Conservation (phyloP, 1,140 invertebrate species). For the Pogonus chalceus region DNA sequence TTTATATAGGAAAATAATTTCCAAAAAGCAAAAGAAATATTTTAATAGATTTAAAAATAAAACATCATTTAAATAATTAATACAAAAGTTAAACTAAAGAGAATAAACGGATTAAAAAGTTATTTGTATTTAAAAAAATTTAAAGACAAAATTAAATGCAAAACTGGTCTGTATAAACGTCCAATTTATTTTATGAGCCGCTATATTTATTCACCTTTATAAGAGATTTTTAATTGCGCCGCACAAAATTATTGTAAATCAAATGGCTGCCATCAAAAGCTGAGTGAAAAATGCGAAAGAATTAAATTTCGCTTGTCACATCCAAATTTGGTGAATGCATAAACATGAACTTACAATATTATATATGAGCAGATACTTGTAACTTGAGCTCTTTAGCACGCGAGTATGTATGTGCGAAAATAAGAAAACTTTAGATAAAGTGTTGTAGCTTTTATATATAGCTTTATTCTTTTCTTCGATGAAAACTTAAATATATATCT, state of each 20-base stretch:
- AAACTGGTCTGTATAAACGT: not conserved
- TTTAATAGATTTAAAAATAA: too few relatives aligned
- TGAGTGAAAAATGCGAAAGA: not conserved
- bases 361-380: not conserved
- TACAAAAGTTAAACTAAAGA: too few relatives aligned
- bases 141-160: not conserved
- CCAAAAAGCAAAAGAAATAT: too few relatives aligned
- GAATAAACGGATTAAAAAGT: not conserved
- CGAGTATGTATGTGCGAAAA: too few relatives aligned
- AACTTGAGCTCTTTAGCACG: not conserved
- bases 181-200: not conserved
- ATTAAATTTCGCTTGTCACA: not conserved
- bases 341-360: not conserved
- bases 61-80: too few relatives aligned
- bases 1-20: too few relatives aligned
- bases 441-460: too few relatives aligned
- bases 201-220: not conserved
- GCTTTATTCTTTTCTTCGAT: too few relatives aligned
- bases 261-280: not conserved
- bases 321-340: not conserved
- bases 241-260: slow-evolving; percentile 2
- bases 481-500: too few relatives aligned
- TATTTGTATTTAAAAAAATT: not conserved
- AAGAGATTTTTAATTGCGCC: slow-evolving; percentile 2
- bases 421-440: too few relatives aligned